Evolutionary conservation across 2,888 invertebrate species (phyloP).

Genomic region (Drosophila nigritarsus): DNA sequence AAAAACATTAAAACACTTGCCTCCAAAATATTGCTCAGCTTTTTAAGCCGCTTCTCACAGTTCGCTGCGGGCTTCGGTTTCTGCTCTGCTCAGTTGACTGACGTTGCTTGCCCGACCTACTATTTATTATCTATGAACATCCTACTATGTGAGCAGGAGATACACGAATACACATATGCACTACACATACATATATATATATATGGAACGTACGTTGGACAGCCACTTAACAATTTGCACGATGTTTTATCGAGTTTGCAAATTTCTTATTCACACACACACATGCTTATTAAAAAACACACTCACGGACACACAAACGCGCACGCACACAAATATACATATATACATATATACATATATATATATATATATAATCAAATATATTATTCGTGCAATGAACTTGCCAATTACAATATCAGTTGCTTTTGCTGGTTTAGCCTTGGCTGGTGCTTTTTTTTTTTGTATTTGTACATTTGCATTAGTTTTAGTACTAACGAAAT

Average conservation of each 20-base stretch:
- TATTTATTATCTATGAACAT: slow-evolving; percentile 64
- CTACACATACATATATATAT: slow-evolving; percentile 5
- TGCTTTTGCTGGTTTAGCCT: slow-evolving; percentile 17
- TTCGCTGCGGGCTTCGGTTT: slow-evolving; percentile 45
- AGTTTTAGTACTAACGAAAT: slow-evolving; percentile 11
- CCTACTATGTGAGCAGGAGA: slow-evolving; percentile 41
- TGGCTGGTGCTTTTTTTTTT: slow-evolving; percentile 11
- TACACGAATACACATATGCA: slow-evolving; percentile 37
- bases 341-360: slow-evolving; percentile 42
- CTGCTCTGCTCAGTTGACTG: slow-evolving; percentile 26
- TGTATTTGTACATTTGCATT: slow-evolving; percentile 28
- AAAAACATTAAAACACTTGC: slow-evolving; percentile 63
- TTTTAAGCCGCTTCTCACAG: slow-evolving; percentile 63
- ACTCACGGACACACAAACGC: slow-evolving; percentile 35
- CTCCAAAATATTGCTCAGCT: slow-evolving; percentile 51
- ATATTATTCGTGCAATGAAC: slow-evolving; percentile 79
- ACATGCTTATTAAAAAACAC: slow-evolving; percentile 35
- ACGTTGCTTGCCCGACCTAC: slow-evolving; percentile 64
- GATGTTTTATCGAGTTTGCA: slow-evolving; percentile 66
- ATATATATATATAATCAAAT: slow-evolving; percentile 71
- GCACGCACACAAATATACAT: slow-evolving; percentile 24
- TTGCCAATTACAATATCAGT: slow-evolving; percentile 70
- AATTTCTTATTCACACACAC: slow-evolving; percentile 66
- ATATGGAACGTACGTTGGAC: slow-evolving; percentile 27
- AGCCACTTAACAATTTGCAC: slow-evolving; percentile 58